Evolutionary conservation across 2,113 vertebrate species (phyloP).

Genomic region (Caloenas nicobarica): DNA sequence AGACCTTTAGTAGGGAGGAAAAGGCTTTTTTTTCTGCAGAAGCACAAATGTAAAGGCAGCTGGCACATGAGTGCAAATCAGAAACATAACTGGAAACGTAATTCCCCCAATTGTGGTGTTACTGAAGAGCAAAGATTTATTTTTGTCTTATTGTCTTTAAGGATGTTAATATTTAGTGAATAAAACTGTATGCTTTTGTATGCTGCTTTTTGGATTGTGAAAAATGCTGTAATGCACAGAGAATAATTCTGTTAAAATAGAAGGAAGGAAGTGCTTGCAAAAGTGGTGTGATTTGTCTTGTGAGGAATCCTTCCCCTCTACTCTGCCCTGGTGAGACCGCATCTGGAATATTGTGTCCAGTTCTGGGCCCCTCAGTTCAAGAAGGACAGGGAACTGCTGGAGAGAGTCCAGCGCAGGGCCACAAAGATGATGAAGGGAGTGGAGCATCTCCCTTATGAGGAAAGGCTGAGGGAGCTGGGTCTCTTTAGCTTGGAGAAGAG

Average conservation of each 20-base stretch:
- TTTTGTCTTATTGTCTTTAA: neutral
- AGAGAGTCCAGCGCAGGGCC: too few species aligned
- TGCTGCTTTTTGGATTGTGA: neutral
- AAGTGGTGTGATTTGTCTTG: neutral
- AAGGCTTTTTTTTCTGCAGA: neutral
- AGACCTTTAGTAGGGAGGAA: slow-evolving; percentile 33
- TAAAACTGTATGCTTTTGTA: neutral
- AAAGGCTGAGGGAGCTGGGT: too few species aligned
- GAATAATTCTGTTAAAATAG: neutral
- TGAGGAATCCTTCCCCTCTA: too few species aligned
- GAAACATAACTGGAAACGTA: slow-evolving; percentile 34
- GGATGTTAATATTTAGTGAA: neutral
- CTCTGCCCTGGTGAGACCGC: too few species aligned
- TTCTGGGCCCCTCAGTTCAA: too few species aligned
- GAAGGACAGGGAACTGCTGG: too few species aligned
- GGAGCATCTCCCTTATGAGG: too few species aligned
- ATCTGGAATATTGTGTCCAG: too few species aligned
- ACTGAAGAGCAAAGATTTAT: neutral
- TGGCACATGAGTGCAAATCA: slow-evolving; percentile 60
- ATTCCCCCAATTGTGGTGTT: neutral
- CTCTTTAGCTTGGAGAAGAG: too few species aligned
- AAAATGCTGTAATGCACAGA: neutral
- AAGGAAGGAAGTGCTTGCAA: neutral
- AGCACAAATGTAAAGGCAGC: slow-evolving; percentile 74
- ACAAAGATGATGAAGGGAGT: too few species aligned